Percentiles rank a stretch among this genome's conserved stretches.
These are phyloP conservation scores for Takifugu rubripes DNA, from an alignment of 2,797 vertebrate genomes.

Conservation along the genomic window DNA sequence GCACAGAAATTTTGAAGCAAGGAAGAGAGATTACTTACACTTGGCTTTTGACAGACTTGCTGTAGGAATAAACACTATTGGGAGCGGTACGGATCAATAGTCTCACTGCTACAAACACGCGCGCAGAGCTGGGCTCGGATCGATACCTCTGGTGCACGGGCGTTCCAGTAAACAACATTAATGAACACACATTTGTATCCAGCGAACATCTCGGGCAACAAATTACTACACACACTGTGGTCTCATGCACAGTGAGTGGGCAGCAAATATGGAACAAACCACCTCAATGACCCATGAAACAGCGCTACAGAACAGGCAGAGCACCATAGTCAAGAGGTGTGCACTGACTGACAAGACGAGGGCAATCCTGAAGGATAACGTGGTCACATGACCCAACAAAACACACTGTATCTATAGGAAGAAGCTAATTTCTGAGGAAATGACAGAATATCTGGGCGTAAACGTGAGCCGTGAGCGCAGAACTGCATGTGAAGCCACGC, in stretches of 20 bases:
- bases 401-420: background rate
- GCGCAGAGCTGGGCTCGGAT: constrained; percentile 41
- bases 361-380: background rate
- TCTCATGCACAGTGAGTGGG: constrained; percentile 4
- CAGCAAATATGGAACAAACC: constrained; percentile 14
- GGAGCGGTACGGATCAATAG: constrained; percentile 65
- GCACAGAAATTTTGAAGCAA: constrained; percentile 27
- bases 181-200: constrained; percentile 70
- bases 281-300: background rate
- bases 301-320: background rate
- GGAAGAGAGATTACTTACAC: constrained; percentile 65
- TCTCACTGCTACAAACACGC: constrained; percentile 48
- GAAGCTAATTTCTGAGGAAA: background rate
- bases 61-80: constrained; percentile 67
- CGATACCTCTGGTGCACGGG: constrained; percentile 60
- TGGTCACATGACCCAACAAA: background rate
- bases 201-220: constrained; percentile 54
- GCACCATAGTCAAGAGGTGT: no score
- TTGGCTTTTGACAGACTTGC: constrained; percentile 68
- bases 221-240: constrained; percentile 39
- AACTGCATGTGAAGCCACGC: background rate
- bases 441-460: no score
- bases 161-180: constrained; percentile 69
- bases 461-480: background rate
- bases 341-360: no score